These are phyloP conservation scores for Vandiemenella viatica DNA, from an alignment of 2,888 invertebrate species.

Conservation along the genomic window DNA sequence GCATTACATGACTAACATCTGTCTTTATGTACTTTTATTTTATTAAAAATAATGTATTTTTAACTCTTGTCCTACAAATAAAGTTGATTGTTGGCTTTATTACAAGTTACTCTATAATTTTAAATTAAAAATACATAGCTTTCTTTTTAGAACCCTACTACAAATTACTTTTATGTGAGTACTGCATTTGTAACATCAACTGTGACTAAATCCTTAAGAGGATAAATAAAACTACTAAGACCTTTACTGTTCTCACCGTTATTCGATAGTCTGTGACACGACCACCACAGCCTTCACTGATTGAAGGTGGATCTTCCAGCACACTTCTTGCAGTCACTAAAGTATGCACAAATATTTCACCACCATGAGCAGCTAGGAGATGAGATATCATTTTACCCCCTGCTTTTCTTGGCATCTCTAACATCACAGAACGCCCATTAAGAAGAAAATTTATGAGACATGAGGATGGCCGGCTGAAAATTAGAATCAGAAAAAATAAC, in stretches of 20 bases:
- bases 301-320: slow-evolving; percentile 87
- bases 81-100: too few species aligned
- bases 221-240: background rate
- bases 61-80: too few species aligned
- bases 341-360: slow-evolving; percentile 90
- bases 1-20: too few species aligned
- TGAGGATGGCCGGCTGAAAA: slow-evolving; percentile 73
- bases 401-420: slow-evolving; percentile 70
- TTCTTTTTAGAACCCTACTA: too few species aligned
- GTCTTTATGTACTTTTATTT: too few species aligned
- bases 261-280: slow-evolving; percentile 83
- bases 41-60: too few species aligned
- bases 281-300: slow-evolving; percentile 88
- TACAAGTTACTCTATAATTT: too few species aligned
- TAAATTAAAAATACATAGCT: too few species aligned
- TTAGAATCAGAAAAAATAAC: background rate
- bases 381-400: slow-evolving; percentile 84
- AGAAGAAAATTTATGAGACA: slow-evolving; percentile 95
- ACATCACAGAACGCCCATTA: slow-evolving; percentile 79
- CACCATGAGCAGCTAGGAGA: slow-evolving; percentile 83
- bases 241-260: slow-evolving; percentile 25
- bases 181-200: too few species aligned
- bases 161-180: too few species aligned
- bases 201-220: background rate
- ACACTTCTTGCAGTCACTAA: slow-evolving; percentile 69